A percentile compares a stretch with the other conserved stretches of the same genome.
phyloP scores from a whole-genome alignment of 2,888 invertebrate species.

The Monochamus alternatus region DNA sequence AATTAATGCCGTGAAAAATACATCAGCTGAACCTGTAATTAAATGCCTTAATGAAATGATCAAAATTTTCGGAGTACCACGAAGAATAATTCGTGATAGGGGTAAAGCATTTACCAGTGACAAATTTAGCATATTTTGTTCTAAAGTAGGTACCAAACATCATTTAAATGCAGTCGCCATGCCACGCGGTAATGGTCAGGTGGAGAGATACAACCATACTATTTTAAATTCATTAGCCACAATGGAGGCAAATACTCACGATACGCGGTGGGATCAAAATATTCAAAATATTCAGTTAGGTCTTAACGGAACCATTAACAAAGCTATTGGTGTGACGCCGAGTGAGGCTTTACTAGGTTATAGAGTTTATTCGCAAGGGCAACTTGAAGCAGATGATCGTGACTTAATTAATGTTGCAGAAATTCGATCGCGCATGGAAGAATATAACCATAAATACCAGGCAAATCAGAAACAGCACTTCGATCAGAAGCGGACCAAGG shows the following conservation, averaged over 20 bases:
- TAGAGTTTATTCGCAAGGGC: constrained; percentile 4
- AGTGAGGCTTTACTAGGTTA: constrained; percentile 42
- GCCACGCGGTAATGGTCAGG: constrained; percentile 62
- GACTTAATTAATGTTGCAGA: neutral
- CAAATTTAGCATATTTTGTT: neutral
- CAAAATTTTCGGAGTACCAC: no score
- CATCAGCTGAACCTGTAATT: no score
- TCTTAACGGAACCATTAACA: constrained; percentile 36
- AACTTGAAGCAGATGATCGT: neutral
- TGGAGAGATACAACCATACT: constrained; percentile 43
- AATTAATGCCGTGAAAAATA: no score
- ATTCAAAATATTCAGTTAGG: constrained; percentile 36
- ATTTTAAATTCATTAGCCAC: neutral
- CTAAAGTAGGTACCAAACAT: constrained; percentile 28
- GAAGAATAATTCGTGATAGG: no score
- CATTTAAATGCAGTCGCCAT: constrained; percentile 43
- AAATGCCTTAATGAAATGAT: no score
- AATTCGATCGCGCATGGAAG: neutral
- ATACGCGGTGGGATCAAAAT: constrained; percentile 37
- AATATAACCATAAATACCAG: neutral
- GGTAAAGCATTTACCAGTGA: no score
- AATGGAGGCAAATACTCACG: constrained; percentile 24
- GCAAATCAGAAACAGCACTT: neutral
- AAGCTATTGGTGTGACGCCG: constrained; percentile 33
- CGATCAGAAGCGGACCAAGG: neutral